Conservation (phyloP, 1,140 invertebrate genomes). For the Tetramorium alpestre region DNA sequence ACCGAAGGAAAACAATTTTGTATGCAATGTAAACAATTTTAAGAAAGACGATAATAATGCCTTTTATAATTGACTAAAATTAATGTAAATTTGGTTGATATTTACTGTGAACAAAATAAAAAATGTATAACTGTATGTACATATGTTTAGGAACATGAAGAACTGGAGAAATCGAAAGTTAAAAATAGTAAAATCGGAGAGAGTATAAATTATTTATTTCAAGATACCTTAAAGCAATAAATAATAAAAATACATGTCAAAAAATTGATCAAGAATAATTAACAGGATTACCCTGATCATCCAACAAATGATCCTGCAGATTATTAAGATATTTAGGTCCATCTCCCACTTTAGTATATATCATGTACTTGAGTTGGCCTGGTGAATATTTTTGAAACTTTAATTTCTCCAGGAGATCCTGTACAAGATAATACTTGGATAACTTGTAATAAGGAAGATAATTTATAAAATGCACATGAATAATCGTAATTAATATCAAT, state of each 20-base stretch:
- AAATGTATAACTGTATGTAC: background rate
- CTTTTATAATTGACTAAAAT: no score
- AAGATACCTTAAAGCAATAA: background rate
- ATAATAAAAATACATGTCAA: constrained; percentile 20
- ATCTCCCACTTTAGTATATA: constrained; percentile 92
- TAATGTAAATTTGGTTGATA: no score
- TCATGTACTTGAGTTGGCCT: constrained; percentile 93
- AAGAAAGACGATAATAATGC: no score
- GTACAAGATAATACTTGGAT: constrained; percentile 62
- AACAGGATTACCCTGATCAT: constrained; percentile 74
- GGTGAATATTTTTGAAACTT: constrained; percentile 82
- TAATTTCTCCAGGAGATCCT: constrained; percentile 84
- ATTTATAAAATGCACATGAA: background rate
- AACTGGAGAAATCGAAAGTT: background rate
- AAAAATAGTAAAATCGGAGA: background rate
- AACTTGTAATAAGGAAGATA: background rate
- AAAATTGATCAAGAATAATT: constrained; percentile 44
- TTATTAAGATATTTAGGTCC: constrained; percentile 88
- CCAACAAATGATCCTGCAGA: constrained; percentile 87
- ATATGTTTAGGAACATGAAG: background rate
- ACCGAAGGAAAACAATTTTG: no score
- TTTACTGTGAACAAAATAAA: background rate
- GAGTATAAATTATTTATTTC: background rate
- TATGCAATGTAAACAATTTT: no score
- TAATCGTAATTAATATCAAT: background rate